A percentile compares a stretch with the other conserved stretches of the same genome.
Evolutionary conservation across 2,113 vertebrate genomes (phyloP).

Genomic region (Apeltes quadracus): DNA sequence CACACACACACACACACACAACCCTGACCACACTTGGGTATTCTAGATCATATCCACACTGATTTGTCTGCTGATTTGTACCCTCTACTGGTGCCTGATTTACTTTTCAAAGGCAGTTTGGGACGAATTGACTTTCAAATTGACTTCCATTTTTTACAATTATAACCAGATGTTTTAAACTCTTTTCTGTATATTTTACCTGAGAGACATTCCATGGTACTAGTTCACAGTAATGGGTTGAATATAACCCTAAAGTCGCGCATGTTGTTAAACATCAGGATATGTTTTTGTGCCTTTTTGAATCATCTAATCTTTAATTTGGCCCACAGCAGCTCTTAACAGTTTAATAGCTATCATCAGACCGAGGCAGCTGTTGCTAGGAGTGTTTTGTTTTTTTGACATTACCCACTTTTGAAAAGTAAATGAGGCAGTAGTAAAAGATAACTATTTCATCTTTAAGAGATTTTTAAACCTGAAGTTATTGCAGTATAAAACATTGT

Average conservation of each 20-base stretch:
- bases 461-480: not conserved
- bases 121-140: constrained; percentile 37
- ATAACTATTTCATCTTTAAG: not conserved
- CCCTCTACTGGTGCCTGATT: constrained; percentile 15
- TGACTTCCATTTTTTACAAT: constrained; percentile 33
- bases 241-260: constrained; percentile 39
- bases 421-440: not conserved
- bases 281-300: constrained; percentile 34
- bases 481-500: not conserved
- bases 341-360: constrained; percentile 10
- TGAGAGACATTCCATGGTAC: constrained; percentile 20
- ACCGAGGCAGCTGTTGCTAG: constrained; percentile 1
- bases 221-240: constrained; percentile 43
- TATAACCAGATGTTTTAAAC: not conserved
- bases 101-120: constrained; percentile 35
- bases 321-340: constrained; percentile 13
- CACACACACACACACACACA: not conserved
- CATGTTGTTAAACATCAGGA: constrained; percentile 39
- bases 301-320: constrained; percentile 31
- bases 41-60: constrained; percentile 35
- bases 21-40: not conserved
- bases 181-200: not conserved
- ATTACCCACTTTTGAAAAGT: not conserved
- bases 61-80: no score
- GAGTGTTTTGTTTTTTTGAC: constrained; percentile 6